A percentile compares a stretch with the other conserved stretches of the same genome.
These are phyloP conservation scores for Umimayanthus chanpuru DNA, from an alignment of 92 coral and sea anemone genomes.

Conservation along the genomic window DNA sequence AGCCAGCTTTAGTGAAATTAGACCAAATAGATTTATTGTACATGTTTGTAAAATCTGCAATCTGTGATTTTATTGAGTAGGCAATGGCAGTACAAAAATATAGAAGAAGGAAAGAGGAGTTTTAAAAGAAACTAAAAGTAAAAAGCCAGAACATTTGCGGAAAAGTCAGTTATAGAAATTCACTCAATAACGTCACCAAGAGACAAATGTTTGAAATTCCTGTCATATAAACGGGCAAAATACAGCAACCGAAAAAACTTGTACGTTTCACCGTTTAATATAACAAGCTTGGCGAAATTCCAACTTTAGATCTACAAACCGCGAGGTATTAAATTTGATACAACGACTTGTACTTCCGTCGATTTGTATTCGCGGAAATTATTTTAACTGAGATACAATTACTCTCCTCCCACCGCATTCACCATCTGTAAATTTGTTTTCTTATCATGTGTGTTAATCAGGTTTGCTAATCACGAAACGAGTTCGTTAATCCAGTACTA, in stretches of 20 bases:
- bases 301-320: not conserved
- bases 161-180: too few relatives aligned
- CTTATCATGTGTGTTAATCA: slow-evolving; percentile 38
- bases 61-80: not conserved
- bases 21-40: not conserved
- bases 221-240: not conserved
- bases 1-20: not conserved
- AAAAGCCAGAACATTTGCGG: too few relatives aligned
- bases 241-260: not conserved
- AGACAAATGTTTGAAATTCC: too few relatives aligned
- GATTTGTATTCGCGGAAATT: slow-evolving; percentile 33
- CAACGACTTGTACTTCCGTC: slow-evolving; percentile 26
- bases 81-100: too few relatives aligned
- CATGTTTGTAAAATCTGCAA: too few relatives aligned
- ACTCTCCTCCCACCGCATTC: slow-evolving; percentile 25
- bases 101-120: too few relatives aligned
- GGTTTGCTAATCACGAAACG: slow-evolving; percentile 36
- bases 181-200: not conserved
- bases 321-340: not conserved
- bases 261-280: not conserved
- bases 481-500: slow-evolving; percentile 33
- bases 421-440: slow-evolving; percentile 43
- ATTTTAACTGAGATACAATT: slow-evolving; percentile 41
- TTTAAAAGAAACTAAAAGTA: too few relatives aligned
- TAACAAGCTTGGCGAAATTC: slow-evolving; percentile 2